Base-by-base conservation (phyloP, 2,113 vertebrate genomes). In the Furnarius figulus region DNA sequence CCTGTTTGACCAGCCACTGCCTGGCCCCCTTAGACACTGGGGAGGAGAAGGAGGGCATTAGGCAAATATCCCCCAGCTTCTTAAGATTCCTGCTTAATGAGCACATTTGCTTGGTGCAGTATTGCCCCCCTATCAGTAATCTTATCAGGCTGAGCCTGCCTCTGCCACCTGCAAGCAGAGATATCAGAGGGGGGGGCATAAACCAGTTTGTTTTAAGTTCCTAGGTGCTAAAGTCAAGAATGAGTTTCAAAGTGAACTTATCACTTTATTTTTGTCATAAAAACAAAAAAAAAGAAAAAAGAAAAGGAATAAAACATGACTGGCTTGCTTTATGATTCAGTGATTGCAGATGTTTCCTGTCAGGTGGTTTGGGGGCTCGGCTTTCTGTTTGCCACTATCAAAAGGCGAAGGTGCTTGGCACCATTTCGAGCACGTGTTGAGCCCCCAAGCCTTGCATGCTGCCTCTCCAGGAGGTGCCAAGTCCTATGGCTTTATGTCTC, bases 261-360 rank as follows among this genome's bases (percentile, higher is more conserved):
- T 90, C 61, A 1, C 87, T 96, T 95, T 88, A 72, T 95, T 97
- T 95, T 94, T 96, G 94, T 91, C 90, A 95, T 96, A 77, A 94
- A 96, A 89, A 56, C 28, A 40, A 50, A 59, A 53, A 68, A 93
- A 93, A 82, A 35, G 42, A 50, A 20, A 14, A 12, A 73, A 62
- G 3, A 31, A 67, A 52, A 39, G 33, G 85, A 66, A 94, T 95
- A 93, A 97, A 96, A 90, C 59, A 67, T 6, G 7, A 78, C 40
- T 78, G 74, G 52, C 90, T 96, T 62, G 47, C 90, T 97, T 97
- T 96, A 85, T 97, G 96, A 89, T 94, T 94, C 72, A 50, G 31
- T 93, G 97, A 97, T 93, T 97, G 95, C 92, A 94, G 95, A 97
- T 77, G 94, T 95, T 97, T 97, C 95, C 96, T 97, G 94, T 76